These are phyloP conservation scores for Clarias macrocephalus DNA, from an alignment of 2,113 vertebrate genomes.

Conservation along the genomic window DNA sequence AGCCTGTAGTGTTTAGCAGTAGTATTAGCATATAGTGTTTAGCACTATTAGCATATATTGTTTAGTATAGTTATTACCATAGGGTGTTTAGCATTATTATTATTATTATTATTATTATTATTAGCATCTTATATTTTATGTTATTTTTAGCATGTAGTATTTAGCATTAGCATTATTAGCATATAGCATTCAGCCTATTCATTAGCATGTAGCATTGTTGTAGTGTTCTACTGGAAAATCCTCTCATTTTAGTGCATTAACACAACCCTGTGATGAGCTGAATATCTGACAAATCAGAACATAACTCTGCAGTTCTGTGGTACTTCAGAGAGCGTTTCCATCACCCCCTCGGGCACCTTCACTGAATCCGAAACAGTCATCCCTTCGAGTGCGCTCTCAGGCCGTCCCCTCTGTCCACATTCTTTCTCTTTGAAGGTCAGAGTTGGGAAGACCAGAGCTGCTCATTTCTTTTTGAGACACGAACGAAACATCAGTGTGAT, in stretches of 20 bases:
- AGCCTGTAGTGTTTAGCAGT: too few species aligned
- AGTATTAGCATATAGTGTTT: too few species aligned
- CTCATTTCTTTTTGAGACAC: not conserved
- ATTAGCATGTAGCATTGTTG: too few species aligned
- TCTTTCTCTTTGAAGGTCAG: conserved; percentile 7
- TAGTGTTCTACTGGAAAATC: not conserved
- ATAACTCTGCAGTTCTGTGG: not conserved
- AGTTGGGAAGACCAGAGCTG: not conserved
- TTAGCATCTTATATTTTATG: too few species aligned
- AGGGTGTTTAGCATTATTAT: too few species aligned
- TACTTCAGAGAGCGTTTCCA: not conserved
- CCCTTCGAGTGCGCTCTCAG: not conserved
- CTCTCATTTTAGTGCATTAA: not conserved
- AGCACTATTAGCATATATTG: too few species aligned
- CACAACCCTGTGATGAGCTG: not conserved
- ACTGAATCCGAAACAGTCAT: not conserved
- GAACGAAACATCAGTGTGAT: not conserved
- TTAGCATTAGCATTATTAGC: too few species aligned
- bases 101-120: too few species aligned
- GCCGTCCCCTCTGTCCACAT: not conserved
- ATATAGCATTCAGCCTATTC: too few species aligned
- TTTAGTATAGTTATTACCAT: too few species aligned
- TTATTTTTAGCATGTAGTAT: too few species aligned
- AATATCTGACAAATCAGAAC: not conserved
- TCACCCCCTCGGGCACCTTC: not conserved